These are phyloP conservation scores for Amphipoea lucens DNA, from an alignment of 2,888 invertebrate genomes.

Conservation along the genomic window DNA sequence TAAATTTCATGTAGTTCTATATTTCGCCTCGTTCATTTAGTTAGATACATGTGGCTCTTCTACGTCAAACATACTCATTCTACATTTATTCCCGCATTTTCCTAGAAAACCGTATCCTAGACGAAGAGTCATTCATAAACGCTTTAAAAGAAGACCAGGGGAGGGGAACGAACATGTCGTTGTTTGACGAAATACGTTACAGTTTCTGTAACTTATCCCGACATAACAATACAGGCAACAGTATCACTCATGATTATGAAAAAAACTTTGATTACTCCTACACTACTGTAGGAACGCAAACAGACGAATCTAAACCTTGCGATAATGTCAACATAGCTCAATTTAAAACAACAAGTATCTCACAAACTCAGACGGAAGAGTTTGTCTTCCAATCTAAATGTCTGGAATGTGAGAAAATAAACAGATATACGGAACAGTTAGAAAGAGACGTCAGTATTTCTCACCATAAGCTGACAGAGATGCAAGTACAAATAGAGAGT, in stretches of 20 bases:
- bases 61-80: slow-evolving; percentile 25
- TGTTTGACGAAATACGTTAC: slow-evolving; percentile 85
- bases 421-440: slow-evolving; percentile 72
- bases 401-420: slow-evolving; percentile 75
- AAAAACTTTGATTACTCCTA: slow-evolving; percentile 60
- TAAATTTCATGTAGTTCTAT: not conserved
- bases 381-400: slow-evolving; percentile 70
- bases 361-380: slow-evolving; percentile 70
- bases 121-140: slow-evolving; percentile 84
- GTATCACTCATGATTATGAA: slow-evolving; percentile 56
- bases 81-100: slow-evolving; percentile 54
- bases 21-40: not conserved
- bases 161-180: slow-evolving; percentile 82
- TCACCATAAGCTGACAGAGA: slow-evolving; percentile 69
- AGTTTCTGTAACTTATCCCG: slow-evolving; percentile 82
- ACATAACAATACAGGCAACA: slow-evolving; percentile 69
- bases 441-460: slow-evolving; percentile 74
- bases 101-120: slow-evolving; percentile 82
- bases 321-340: slow-evolving; percentile 35
- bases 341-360: slow-evolving; percentile 18
- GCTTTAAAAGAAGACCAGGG: slow-evolving; percentile 83
- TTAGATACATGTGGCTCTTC: not conserved
- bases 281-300: slow-evolving; percentile 66
- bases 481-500: slow-evolving; percentile 74
- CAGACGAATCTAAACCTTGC: slow-evolving; percentile 45